Evolutionary conservation across 2,113 vertebrate species (phyloP).

Genomic region (Dasyurus viverrinus): DNA sequence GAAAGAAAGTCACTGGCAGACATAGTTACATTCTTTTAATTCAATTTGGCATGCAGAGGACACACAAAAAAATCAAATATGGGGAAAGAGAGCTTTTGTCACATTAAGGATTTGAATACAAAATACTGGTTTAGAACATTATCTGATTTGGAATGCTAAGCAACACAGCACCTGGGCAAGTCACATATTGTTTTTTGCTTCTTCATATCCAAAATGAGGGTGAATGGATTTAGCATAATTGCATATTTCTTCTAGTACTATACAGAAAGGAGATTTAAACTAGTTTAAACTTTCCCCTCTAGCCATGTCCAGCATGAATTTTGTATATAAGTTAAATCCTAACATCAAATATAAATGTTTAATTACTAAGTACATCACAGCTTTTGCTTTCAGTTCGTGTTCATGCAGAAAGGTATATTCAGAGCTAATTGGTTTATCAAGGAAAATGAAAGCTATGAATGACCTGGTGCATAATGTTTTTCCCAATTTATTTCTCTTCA

Average conservation of each 20-base stretch:
- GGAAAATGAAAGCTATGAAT: background rate
- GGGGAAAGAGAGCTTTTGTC: background rate
- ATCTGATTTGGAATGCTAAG: background rate
- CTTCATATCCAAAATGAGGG: background rate
- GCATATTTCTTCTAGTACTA: background rate
- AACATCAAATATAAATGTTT: conserved; percentile 8
- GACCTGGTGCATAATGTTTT: background rate
- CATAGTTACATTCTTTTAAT: background rate
- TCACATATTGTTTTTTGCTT: background rate
- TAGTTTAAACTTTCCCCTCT: background rate
- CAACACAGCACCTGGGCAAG: background rate
- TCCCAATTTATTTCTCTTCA: background rate
- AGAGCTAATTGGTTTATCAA: background rate
- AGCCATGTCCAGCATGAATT: background rate
- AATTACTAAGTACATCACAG: background rate
- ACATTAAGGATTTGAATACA: background rate
- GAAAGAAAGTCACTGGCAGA: background rate
- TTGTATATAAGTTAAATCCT: background rate
- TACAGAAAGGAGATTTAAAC: background rate
- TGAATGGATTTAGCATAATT: background rate
- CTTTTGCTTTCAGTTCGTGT: background rate
- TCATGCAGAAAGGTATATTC: background rate
- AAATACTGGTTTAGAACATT: background rate
- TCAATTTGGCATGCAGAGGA: background rate
- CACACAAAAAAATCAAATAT: background rate